These are phyloP conservation scores for Phoxinus dragarum DNA, from an alignment of 2,797 vertebrate genomes.

Conservation along the genomic window DNA sequence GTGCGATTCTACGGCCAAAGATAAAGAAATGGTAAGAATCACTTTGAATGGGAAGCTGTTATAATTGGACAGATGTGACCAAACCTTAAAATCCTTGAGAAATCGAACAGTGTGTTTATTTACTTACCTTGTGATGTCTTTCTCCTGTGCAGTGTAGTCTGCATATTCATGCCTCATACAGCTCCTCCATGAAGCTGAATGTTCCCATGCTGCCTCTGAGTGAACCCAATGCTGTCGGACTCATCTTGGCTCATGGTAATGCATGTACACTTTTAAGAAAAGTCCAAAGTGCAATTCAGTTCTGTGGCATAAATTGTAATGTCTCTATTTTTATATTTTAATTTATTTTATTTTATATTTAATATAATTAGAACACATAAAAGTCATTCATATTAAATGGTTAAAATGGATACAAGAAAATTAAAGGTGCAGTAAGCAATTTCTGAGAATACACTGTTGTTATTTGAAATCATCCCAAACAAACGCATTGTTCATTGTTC, in stretches of 20 bases:
- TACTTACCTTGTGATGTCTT: slow-evolving; percentile 25
- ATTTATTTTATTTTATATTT: not conserved
- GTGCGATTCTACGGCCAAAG: slow-evolving; percentile 86
- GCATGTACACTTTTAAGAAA: not conserved
- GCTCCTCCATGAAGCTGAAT: slow-evolving; percentile 85
- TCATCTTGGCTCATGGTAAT: slow-evolving; percentile 92
- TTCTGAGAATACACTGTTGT: not conserved
- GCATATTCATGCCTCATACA: slow-evolving; percentile 93
- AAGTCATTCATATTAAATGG: not conserved
- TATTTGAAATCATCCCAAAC: not conserved
- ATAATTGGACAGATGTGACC: slow-evolving; percentile 4
- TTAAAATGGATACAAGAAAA: not conserved
- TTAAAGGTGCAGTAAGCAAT: not conserved
- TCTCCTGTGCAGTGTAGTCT: slow-evolving; percentile 87
- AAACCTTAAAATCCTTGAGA: not conserved
- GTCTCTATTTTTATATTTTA: not conserved
- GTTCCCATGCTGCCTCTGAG: slow-evolving; percentile 89
- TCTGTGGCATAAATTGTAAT: not conserved
- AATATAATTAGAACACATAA: not conserved
- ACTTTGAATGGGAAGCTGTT: not conserved
- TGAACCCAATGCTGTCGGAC: slow-evolving; percentile 93
- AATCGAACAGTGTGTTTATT: slow-evolving; percentile 4
- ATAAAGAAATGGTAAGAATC: slow-evolving; percentile 82
- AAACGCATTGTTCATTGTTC: not conserved
- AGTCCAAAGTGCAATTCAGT: not conserved